Conservation (phyloP, 2,113 vertebrate genomes). For the Psephotus haematonotus region DNA sequence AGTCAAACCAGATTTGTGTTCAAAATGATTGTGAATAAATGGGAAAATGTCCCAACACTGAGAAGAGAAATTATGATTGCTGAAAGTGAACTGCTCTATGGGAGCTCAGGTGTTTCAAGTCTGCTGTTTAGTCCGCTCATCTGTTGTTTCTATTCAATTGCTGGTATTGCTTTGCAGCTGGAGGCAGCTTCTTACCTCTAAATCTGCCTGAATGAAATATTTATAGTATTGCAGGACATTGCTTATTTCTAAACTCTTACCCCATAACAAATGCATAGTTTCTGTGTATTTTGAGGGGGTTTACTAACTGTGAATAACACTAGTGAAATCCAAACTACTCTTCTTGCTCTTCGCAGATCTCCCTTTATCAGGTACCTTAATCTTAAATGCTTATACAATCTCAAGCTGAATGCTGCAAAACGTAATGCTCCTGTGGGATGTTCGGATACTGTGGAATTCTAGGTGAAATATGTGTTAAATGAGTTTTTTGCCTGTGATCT, state of each 20-base stretch:
- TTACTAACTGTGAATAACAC: neutral
- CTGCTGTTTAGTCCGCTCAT: neutral
- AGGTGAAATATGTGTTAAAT: neutral
- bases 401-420: neutral
- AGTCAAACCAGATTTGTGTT: neutral
- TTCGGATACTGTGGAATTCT: neutral
- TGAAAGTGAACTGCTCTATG: neutral
- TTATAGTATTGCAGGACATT: neutral
- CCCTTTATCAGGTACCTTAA: neutral
- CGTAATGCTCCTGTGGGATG: neutral
- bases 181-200: neutral
- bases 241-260: neutral
- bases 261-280: neutral
- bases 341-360: neutral
- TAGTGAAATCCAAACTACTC: neutral
- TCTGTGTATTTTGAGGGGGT: neutral
- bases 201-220: neutral
- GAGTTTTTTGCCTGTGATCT: neutral
- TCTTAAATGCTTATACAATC: neutral
- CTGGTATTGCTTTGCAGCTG: neutral
- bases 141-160: neutral
- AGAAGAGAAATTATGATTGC: neutral
- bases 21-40: neutral
- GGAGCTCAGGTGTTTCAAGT: constrained; percentile 3
- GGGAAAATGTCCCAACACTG: neutral